phyloP scores from a whole-genome alignment of 2,797 vertebrate genomes.

The Spheniscus humboldti region DNA sequence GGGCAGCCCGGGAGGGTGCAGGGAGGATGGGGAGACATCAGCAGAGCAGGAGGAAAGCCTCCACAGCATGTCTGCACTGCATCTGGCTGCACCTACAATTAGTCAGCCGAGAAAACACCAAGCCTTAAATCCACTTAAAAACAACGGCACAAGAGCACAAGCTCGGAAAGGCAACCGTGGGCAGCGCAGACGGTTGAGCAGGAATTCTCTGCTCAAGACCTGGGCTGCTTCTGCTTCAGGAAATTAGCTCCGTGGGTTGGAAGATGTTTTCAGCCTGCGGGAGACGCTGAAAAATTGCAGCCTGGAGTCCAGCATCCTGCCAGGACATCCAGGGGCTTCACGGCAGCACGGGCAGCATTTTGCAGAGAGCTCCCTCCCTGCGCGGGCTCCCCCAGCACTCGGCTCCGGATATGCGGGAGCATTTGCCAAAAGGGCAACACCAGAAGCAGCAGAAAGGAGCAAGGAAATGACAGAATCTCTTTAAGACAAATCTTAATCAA shows the following conservation, averaged over 20 bases:
- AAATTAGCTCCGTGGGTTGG: neutral
- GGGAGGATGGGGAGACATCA: neutral
- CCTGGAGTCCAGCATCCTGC: neutral
- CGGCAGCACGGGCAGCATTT: rapidly evolving
- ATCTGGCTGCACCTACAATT: neutral
- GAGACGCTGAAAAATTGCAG: neutral
- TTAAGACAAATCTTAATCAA: neutral
- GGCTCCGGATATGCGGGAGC: rapidly evolving
- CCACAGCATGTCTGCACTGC: neutral
- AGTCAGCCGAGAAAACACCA: rapidly evolving
- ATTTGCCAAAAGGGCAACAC: neutral
- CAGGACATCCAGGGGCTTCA: neutral
- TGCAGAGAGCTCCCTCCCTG: neutral
- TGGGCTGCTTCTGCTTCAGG: neutral
- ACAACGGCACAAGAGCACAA: neutral
- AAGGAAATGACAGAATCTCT: neutral
- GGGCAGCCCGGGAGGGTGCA: rapidly evolving
- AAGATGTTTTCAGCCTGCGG: neutral
- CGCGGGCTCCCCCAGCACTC: neutral
- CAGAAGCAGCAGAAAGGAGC: neutral
- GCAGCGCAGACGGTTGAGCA: rapidly evolving
- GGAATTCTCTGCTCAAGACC: neutral
- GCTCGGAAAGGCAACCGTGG: rapidly evolving
- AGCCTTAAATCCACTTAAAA: neutral
- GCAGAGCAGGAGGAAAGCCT: neutral